Conservation (phyloP, 2,113 vertebrate species). For the Nyctibius bracteatus region DNA sequence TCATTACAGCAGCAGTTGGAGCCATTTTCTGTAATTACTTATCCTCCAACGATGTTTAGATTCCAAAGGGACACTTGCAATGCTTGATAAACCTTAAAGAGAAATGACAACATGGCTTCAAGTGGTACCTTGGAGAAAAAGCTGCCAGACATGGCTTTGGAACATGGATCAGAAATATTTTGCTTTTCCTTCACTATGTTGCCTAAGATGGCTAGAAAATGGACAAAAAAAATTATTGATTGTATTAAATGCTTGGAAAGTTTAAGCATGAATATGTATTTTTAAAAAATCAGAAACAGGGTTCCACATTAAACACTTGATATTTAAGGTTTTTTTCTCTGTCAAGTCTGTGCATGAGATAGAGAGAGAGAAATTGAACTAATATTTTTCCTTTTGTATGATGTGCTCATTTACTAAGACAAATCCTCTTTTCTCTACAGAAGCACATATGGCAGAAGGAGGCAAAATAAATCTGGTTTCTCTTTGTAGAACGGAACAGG, state of each 20-base stretch:
- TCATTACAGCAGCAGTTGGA: background rate
- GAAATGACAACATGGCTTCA: background rate
- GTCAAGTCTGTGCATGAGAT: background rate
- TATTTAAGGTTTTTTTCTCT: background rate
- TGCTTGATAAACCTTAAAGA: constrained; percentile 1
- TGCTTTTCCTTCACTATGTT: background rate
- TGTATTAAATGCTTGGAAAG: background rate
- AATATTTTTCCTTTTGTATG: background rate
- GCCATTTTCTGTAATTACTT: constrained; percentile 21
- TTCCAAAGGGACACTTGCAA: background rate
- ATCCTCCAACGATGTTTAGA: background rate
- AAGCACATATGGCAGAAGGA: constrained; percentile 54
- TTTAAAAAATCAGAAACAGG: background rate
- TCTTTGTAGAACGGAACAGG: constrained; percentile 42
- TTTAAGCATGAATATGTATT: background rate
- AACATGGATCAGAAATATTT: background rate
- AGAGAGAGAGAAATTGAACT: background rate
- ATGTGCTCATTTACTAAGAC: constrained; percentile 15
- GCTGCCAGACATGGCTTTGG: background rate
- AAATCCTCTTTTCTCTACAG: constrained; percentile 2
- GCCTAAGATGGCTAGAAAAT: background rate
- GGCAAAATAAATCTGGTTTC: constrained; percentile 63
- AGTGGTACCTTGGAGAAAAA: background rate
- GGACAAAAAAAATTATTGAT: background rate
- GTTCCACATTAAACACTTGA: background rate